Conservation (phyloP, 2,797 vertebrate species). For the Poeciliopsis paucimaculata region DNA sequence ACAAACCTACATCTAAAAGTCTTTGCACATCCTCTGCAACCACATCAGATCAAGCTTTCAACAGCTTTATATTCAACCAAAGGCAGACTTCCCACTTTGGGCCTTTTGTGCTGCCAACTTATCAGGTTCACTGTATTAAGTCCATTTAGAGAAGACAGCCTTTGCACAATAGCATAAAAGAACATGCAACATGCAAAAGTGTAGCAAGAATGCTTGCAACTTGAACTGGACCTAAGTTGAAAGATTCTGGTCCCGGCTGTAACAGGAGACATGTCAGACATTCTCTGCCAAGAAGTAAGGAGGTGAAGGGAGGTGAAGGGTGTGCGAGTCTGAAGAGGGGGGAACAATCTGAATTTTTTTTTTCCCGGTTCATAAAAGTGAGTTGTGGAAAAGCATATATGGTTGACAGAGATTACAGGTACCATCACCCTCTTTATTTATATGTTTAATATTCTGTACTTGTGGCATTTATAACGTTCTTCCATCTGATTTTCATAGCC, state of each 20-base stretch:
- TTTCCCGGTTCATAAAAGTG: constrained; percentile 59
- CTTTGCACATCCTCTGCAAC: constrained; percentile 30
- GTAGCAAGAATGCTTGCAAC: constrained; percentile 64
- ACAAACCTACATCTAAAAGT: constrained; percentile 16
- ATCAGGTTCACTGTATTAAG: constrained; percentile 51
- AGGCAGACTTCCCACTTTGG: constrained; percentile 51
- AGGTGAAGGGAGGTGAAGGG: constrained; percentile 38
- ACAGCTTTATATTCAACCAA: constrained; percentile 55
- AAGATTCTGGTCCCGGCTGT: constrained; percentile 64
- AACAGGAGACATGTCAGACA: constrained; percentile 75
- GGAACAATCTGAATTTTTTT: constrained; percentile 3
- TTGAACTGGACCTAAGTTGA: constrained; percentile 73
- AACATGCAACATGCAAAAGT: constrained; percentile 60
- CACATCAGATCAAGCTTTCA: constrained; percentile 56
- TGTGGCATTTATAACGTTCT: constrained; percentile 39
- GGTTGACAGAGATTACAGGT: constrained; percentile 62
- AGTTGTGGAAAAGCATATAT: constrained; percentile 63
- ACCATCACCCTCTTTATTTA: constrained; percentile 48
- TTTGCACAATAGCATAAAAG: constrained; percentile 36
- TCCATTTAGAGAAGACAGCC: constrained; percentile 30
- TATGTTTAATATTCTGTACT: constrained; percentile 40
- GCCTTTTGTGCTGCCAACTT: constrained; percentile 37
- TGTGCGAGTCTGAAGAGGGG: background rate
- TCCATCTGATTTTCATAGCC: constrained; percentile 32
- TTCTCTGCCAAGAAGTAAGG: constrained; percentile 61